A percentile compares a stretch with the other conserved stretches of the same genome.
phyloP scores from a whole-genome alignment of 2,113 vertebrate species.

The Hucho hucho region DNA sequence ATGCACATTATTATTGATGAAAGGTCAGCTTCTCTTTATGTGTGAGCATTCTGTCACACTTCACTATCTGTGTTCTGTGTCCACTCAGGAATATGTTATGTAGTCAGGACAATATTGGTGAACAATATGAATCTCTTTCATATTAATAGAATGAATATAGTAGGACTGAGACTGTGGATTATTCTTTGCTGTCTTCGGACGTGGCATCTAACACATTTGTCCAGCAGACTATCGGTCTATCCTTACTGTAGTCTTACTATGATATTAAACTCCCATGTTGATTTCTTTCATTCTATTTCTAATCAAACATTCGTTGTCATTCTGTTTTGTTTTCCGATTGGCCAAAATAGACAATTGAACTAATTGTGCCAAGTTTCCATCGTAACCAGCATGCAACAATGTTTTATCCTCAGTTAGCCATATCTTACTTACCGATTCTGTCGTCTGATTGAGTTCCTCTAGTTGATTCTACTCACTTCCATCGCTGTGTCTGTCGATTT shows the following conservation, averaged over 20 bases:
- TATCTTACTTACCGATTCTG: not conserved
- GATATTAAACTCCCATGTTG: constrained; percentile 59
- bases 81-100: not conserved
- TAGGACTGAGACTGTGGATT: not conserved
- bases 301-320: not conserved
- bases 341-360: not conserved
- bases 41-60: not conserved
- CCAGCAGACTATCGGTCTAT: constrained; percentile 70
- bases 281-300: constrained; percentile 13
- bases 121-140: not conserved
- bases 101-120: not conserved
- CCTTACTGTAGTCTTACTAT: constrained; percentile 47
- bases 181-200: not conserved
- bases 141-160: not conserved
- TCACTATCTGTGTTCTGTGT: not conserved
- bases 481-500: constrained; percentile 47
- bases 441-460: not conserved
- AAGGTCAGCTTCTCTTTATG: not conserved
- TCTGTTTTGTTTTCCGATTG: constrained; percentile 8
- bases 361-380: no score
- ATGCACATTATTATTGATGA: not conserved
- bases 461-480: constrained; percentile 2
- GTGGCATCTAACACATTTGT: constrained; percentile 9
- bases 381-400: not conserved
- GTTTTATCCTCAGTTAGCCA: not conserved